Evolutionary conservation across 2,113 vertebrate species (phyloP).

Genomic region (Noctilio leporinus): DNA sequence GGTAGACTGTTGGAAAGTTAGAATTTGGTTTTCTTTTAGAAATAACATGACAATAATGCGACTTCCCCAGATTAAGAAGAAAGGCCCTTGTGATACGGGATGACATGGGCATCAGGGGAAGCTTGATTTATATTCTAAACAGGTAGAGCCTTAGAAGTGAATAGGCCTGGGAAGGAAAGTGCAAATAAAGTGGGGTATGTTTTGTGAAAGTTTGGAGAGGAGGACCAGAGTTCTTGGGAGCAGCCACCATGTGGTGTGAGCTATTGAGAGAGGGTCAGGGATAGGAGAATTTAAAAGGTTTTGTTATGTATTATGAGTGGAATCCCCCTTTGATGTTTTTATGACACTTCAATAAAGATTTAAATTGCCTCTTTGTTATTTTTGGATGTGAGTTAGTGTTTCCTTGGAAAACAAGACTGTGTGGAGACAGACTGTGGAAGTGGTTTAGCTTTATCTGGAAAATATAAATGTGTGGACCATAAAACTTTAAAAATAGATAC

Average conservation of each 20-base stretch:
- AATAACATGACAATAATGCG: neutral
- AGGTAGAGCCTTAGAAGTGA: neutral
- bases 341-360: neutral
- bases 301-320: slow-evolving; percentile 30
- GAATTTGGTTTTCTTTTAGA: slow-evolving; percentile 1
- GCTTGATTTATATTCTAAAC: neutral
- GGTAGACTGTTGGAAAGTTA: neutral
- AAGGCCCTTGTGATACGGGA: neutral
- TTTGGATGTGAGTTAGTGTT: slow-evolving; percentile 58
- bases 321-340: slow-evolving; percentile 41
- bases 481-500: slow-evolving; percentile 40
- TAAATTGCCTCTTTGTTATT: slow-evolving; percentile 52
- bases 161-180: neutral
- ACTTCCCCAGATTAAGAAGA: neutral
- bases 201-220: neutral
- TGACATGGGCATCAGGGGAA: neutral
- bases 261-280: neutral
- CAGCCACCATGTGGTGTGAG: neutral
- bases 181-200: neutral
- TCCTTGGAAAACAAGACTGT: slow-evolving; percentile 37
- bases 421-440: slow-evolving; percentile 26
- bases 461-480: slow-evolving; percentile 23
- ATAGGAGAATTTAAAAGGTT: neutral
- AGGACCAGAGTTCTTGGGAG: neutral
- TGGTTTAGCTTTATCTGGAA: slow-evolving; percentile 49